Conservation (phyloP, 2,113 vertebrate species). For the Pygathrix nemaeus region DNA sequence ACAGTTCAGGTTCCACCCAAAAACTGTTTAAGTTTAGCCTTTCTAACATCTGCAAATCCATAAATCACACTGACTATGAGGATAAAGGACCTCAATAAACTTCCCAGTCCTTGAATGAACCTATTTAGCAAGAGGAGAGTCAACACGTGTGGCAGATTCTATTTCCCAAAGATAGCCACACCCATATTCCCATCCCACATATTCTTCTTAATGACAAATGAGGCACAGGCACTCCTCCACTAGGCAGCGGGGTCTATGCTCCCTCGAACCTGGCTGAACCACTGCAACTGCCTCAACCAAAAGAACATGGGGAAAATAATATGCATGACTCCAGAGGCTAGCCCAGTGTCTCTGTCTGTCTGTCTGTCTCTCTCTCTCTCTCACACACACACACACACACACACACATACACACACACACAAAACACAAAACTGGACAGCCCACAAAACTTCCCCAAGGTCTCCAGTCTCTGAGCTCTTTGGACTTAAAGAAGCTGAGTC, state of each 20-base stretch:
- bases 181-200: background rate
- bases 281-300: background rate
- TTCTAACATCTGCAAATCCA: constrained; percentile 55
- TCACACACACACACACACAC: too few species aligned
- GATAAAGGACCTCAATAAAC: constrained; percentile 32
- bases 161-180: background rate
- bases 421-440: background rate
- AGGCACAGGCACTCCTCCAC: background rate
- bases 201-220: background rate
- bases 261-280: background rate
- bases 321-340: background rate
- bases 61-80: constrained; percentile 20
- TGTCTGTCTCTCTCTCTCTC: background rate
- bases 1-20: constrained; percentile 31
- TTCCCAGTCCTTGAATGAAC: background rate
- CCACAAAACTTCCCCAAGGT: background rate
- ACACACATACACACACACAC: too few species aligned
- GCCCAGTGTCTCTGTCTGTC: background rate
- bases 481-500: background rate
- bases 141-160: background rate
- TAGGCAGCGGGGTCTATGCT: background rate
- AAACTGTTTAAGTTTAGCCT: constrained; percentile 28
- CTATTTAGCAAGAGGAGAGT: background rate
- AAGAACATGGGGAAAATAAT: background rate
- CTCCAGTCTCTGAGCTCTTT: background rate